phyloP scores from a whole-genome alignment of 2,888 invertebrate species.

The Macrosoma leucophasiata region DNA sequence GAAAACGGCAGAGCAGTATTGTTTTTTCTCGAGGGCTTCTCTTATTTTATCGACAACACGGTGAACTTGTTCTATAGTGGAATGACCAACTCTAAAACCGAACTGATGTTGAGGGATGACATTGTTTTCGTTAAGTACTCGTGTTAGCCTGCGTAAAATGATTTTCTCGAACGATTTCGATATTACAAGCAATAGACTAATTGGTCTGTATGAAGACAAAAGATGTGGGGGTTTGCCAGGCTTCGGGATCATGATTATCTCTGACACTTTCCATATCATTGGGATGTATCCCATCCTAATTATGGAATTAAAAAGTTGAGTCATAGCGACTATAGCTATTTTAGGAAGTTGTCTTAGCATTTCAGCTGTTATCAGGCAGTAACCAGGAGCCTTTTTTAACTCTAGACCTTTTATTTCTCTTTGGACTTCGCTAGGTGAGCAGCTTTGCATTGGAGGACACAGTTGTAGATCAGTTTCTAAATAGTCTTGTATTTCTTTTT shows the following conservation, averaged over 20 bases:
- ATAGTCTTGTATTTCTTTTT: too few species aligned
- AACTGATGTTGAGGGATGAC: slow-evolving; percentile 21
- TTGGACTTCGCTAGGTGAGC: slow-evolving; percentile 19
- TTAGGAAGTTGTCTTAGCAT: slow-evolving; percentile 8
- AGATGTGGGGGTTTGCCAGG: slow-evolving; percentile 16
- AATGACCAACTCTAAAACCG: slow-evolving; percentile 13
- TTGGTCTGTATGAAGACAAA: too few species aligned
- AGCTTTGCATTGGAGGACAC: slow-evolving; percentile 12
- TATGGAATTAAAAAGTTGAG: slow-evolving; percentile 15
- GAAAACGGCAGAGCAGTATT: too few species aligned
- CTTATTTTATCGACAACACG: slow-evolving; percentile 11
- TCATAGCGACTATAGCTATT: slow-evolving; percentile 7
- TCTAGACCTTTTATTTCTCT: too few species aligned
- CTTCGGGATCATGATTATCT: slow-evolving; percentile 16
- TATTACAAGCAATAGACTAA: too few species aligned
- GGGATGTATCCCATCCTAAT: slow-evolving; percentile 7
- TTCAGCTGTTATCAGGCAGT: too few species aligned
- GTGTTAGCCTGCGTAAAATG: too few species aligned
- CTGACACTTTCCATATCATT: slow-evolving; percentile 19
- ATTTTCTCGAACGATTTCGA: too few species aligned
- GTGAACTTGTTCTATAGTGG: slow-evolving; percentile 15
- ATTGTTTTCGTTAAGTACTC: too few species aligned
- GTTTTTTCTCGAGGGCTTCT: slow-evolving; percentile 13
- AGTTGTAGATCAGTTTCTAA: too few species aligned
- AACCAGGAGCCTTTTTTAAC: too few species aligned